These are phyloP conservation scores for Vanessa atalanta DNA, from an alignment of 1,140 invertebrate genomes.

Conservation along the genomic window DNA sequence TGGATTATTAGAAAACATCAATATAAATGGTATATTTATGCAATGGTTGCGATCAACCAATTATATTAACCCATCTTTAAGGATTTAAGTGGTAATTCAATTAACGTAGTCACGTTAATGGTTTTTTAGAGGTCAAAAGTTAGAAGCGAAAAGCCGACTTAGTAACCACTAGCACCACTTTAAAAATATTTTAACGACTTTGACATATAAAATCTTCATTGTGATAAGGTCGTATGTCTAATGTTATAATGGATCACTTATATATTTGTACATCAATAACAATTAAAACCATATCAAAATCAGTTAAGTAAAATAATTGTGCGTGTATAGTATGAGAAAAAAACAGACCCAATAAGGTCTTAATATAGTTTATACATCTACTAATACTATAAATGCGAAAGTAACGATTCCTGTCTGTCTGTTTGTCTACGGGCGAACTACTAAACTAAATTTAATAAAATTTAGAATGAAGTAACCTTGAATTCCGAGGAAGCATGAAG, in stretches of 20 bases:
- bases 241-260: not conserved
- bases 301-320: not conserved
- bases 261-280: not conserved
- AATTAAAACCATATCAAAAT: not conserved
- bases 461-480: too few relatives aligned
- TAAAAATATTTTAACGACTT: constrained; percentile 13
- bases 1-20: too few relatives aligned
- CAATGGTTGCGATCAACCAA: not conserved
- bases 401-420: too few relatives aligned
- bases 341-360: too few relatives aligned
- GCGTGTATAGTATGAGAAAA: too few relatives aligned
- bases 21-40: not conserved
- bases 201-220: constrained; percentile 1
- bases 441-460: too few relatives aligned
- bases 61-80: not conserved
- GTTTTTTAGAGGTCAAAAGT: constrained; percentile 9
- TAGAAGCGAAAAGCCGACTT: not conserved
- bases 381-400: too few relatives aligned
- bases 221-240: not conserved
- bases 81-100: not conserved
- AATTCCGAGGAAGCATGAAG: too few relatives aligned
- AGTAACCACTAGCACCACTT: not conserved
- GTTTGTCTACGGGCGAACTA: too few relatives aligned
- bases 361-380: too few relatives aligned
- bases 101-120: constrained; percentile 1